Evolutionary conservation across 2,113 vertebrate species (phyloP).

Genomic region (Antechinus stuartii): DNA sequence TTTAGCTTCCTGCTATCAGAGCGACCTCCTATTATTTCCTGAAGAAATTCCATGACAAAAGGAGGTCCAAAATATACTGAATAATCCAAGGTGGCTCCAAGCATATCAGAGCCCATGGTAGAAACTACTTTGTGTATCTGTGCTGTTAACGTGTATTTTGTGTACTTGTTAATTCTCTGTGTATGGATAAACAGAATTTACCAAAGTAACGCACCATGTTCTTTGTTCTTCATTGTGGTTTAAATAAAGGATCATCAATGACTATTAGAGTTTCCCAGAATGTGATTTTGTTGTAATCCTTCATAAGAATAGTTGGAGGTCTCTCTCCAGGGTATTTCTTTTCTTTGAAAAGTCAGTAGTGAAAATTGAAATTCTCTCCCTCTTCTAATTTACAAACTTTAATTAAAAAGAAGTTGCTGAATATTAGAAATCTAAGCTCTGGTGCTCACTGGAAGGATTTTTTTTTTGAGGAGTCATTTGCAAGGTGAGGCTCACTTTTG

Average conservation of each 20-base stretch:
- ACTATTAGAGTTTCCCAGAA: constrained; percentile 26
- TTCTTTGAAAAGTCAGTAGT: constrained; percentile 20
- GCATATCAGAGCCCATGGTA: not conserved
- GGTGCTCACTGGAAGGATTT: not conserved
- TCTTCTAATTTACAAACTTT: constrained; percentile 25
- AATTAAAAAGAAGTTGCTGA: constrained; percentile 13
- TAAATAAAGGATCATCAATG: not conserved
- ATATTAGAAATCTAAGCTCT: not conserved
- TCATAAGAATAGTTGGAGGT: not conserved
- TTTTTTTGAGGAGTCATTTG: not conserved
- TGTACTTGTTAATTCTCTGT: not conserved
- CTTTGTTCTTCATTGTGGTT: constrained; percentile 27
- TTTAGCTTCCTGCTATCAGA: not conserved
- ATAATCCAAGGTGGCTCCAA: not conserved
- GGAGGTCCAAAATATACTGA: not conserved
- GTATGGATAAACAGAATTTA: constrained; percentile 5
- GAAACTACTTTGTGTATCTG: not conserved
- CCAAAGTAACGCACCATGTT: not conserved
- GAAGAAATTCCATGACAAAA: constrained; percentile 37
- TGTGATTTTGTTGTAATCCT: constrained; percentile 24
- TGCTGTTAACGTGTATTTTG: constrained; percentile 31
- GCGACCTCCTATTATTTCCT: constrained; percentile 14
- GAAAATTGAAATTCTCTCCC: not conserved
- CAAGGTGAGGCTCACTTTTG: not conserved
- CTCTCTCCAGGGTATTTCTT: not conserved